A percentile compares a stretch with the other conserved stretches of the same genome.
Conservation (phyloP, 2,113 vertebrate species). For the Entelurus aequoreus region DNA sequence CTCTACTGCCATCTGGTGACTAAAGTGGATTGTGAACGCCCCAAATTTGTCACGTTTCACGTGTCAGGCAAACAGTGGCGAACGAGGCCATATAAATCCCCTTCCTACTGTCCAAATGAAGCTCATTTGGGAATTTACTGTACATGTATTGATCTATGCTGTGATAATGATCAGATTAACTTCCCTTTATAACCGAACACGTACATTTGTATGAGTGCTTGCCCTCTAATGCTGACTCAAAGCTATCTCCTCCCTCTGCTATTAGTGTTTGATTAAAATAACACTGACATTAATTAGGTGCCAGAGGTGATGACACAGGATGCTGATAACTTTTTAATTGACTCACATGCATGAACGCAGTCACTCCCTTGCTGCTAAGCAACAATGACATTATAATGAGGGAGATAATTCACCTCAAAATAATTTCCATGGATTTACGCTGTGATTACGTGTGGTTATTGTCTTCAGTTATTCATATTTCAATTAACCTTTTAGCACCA, state of each 20-base stretch:
- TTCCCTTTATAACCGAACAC: slow-evolving; percentile 19
- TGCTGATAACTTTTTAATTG: slow-evolving; percentile 42
- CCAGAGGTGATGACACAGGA: slow-evolving; percentile 48
- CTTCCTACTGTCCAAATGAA: no score
- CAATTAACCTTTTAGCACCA: slow-evolving; percentile 29
- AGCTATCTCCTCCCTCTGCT: slow-evolving; percentile 42
- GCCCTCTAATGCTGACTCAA: slow-evolving; percentile 53
- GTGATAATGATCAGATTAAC: background rate
- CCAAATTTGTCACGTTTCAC: no score
- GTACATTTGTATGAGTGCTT: slow-evolving; percentile 34
- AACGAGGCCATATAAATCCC: no score
- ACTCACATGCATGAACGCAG: slow-evolving; percentile 23
- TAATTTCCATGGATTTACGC: slow-evolving; percentile 49
- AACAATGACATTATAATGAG: slow-evolving; percentile 55
- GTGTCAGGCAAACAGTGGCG: no score
- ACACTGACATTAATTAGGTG: slow-evolving; percentile 49
- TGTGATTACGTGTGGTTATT: slow-evolving; percentile 49
- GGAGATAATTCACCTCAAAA: slow-evolving; percentile 40
- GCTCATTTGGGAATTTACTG: background rate
- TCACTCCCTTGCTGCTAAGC: slow-evolving; percentile 33
- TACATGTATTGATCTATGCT: background rate
- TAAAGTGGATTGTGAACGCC: no score
- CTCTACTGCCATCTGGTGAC: no score
- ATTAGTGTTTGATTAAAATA: slow-evolving; percentile 59
- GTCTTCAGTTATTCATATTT: slow-evolving; percentile 49